Evolutionary conservation across 2,113 vertebrate species (phyloP), one percentile per base, ranked within the genome.

Genomic region (Psittacula cyanocephala): DNA sequence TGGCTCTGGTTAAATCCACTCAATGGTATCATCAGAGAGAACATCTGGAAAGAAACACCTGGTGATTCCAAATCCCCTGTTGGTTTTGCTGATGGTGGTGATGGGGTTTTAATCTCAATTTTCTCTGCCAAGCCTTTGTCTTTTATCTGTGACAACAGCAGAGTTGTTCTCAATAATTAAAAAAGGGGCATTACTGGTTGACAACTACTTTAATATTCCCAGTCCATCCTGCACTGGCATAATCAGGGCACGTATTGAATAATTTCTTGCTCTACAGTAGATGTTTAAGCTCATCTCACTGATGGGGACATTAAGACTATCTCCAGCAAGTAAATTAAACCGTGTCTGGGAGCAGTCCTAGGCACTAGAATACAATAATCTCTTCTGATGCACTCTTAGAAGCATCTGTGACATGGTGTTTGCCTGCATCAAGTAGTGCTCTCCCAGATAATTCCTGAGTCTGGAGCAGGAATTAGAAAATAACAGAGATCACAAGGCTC

Each of bases 161-260:
- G 88, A 91, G 69, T 69, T 52, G 37, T 68, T 93, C 50, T 91
- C 69, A 92, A 86, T 96, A 91, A 91, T 92, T 96, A 93, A 96
- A 97, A 72, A 72, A 50, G 29, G 35, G 69, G 37, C 62, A 86
- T 96, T 96, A 81, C 67, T 86, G 25, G 57, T 84, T 94, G 80
- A 88, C 92, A 92, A 69, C 52, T 53, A 41, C 63, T 93, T 92
- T 71, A 84, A 55, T 88, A 94, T 92, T 93, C 74, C 62, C 86
- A 93, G 53, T n/a, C 57, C 53, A 88, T 76, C 15, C 47, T 53
- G 50, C 52, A 50, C n/a, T 95, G 86, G 52, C 55, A 86, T 52
- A 90, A 59, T 86, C 64, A 70, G 17, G 52, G 35, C 35, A 64
- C 31, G 31, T 52, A 72, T 49, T 86, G 60, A 91, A 86, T 78